Conservation (phyloP, 1,140 invertebrate genomes). For the Drosophila triauraria region DNA sequence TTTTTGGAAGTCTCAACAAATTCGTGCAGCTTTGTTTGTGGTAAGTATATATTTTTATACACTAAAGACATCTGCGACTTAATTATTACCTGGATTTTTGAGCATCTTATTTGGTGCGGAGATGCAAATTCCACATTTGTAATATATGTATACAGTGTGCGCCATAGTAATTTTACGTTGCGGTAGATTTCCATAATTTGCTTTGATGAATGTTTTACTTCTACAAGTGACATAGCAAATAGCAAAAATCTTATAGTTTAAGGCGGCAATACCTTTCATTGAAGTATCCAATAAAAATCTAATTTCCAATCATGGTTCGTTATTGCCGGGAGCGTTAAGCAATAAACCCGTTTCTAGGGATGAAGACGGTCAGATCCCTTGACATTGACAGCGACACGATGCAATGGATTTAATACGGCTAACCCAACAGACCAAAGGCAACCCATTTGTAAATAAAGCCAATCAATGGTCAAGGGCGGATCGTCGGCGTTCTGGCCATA, state of each 20-base stretch:
- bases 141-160: too few relatives aligned
- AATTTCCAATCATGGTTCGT: constrained; percentile 60
- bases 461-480: constrained; percentile 46
- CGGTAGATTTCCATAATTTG: neutral
- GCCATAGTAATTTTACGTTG: too few relatives aligned
- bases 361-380: neutral
- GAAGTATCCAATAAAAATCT: constrained; percentile 68
- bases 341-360: constrained; percentile 46
- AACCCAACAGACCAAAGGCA: constrained; percentile 1
- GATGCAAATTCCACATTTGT: neutral
- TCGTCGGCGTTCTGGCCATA: constrained; percentile 51
- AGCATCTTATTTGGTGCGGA: neutral
- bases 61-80: neutral
- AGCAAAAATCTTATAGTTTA: constrained; percentile 56
- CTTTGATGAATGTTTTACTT: too few relatives aligned
- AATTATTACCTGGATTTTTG: neutral
- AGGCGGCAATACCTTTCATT: constrained; percentile 17
- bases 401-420: constrained; percentile 31
- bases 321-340: neutral
- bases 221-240: too few relatives aligned
- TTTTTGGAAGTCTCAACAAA: constrained; percentile 63
- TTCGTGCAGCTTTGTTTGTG: constrained; percentile 68
- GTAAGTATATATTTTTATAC: constrained; percentile 65
- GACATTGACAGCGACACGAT: constrained; percentile 50
- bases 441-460: constrained; percentile 42